Conservation (phyloP, 2,888 invertebrate genomes). For the Zhuqinia jingwanae region DNA sequence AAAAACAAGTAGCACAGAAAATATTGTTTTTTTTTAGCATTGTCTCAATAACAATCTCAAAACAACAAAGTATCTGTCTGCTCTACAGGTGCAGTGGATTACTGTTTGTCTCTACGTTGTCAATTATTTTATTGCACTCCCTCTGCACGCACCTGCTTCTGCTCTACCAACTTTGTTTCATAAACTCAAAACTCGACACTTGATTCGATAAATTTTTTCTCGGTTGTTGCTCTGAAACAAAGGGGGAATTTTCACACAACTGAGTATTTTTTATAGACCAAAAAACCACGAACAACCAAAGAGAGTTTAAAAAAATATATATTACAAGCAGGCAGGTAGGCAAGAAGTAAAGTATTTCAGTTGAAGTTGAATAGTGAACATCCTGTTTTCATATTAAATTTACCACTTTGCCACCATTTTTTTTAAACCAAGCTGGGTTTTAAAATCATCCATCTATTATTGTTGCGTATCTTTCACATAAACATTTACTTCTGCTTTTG, state of each 20-base stretch:
- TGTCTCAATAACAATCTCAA: slow-evolving; percentile 14
- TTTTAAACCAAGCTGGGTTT: slow-evolving; percentile 11
- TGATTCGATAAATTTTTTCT: slow-evolving; percentile 67
- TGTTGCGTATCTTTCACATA: neutral
- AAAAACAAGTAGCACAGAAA: slow-evolving; percentile 26
- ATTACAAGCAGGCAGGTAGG: slow-evolving; percentile 31
- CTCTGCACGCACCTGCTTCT: slow-evolving; percentile 62
- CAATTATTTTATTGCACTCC: slow-evolving; percentile 6
- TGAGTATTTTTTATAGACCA: slow-evolving; percentile 35
- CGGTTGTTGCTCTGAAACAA: slow-evolving; percentile 72
- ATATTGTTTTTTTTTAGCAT: slow-evolving; percentile 9
- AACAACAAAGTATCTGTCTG: neutral
- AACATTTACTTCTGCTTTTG: neutral
- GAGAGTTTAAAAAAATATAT: slow-evolving; percentile 16
- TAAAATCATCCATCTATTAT: neutral
- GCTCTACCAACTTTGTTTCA: slow-evolving; percentile 50
- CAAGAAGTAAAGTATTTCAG: slow-evolving; percentile 42
- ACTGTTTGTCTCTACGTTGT: neutral
- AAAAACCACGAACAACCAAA: slow-evolving; percentile 36
- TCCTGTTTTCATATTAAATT: slow-evolving; percentile 55
- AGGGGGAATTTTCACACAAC: slow-evolving; percentile 58
- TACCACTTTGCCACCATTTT: slow-evolving; percentile 40
- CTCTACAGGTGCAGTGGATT: slow-evolving; percentile 38
- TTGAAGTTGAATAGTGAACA: slow-evolving; percentile 49
- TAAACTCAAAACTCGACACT: slow-evolving; percentile 14